Conservation (phyloP, 2,113 vertebrate genomes). For the Lathamus discolor region DNA sequence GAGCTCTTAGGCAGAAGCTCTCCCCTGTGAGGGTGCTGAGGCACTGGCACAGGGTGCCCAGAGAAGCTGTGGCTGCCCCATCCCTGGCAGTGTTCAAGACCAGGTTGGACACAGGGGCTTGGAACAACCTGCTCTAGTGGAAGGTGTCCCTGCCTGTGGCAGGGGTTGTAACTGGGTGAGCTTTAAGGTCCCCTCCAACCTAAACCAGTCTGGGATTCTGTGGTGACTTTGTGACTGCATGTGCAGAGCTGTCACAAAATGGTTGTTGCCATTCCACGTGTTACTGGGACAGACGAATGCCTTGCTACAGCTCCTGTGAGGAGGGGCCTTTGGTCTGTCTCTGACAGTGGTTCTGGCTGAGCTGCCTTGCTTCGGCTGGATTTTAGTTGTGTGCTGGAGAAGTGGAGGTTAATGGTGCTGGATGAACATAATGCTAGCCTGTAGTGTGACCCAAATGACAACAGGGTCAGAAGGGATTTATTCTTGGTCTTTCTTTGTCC, state of each 20-base stretch:
- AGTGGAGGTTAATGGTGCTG: background rate
- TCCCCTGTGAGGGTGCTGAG: background rate
- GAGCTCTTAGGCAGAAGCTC: background rate
- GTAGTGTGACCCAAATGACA: background rate
- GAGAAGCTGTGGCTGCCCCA: background rate
- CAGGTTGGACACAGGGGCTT: background rate
- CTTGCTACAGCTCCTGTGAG: background rate
- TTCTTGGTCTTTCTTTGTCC: background rate
- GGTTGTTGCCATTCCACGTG: fast-evolving
- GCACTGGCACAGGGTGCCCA: background rate
- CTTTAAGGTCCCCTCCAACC: background rate
- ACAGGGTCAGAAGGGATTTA: background rate
- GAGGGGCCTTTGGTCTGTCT: fast-evolving
- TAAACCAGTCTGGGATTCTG: background rate
- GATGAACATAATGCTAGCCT: background rate
- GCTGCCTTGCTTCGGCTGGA: background rate
- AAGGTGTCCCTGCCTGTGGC: background rate
- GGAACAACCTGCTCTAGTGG: background rate
- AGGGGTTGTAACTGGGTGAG: background rate
- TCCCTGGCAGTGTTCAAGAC: background rate
- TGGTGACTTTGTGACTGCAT: background rate
- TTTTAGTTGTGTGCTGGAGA: background rate
- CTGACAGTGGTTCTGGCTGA: background rate
- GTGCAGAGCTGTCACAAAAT: background rate
- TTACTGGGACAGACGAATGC: background rate